Conservation (phyloP, 2,888 invertebrate species). For the Latrodectus hesperus region DNA sequence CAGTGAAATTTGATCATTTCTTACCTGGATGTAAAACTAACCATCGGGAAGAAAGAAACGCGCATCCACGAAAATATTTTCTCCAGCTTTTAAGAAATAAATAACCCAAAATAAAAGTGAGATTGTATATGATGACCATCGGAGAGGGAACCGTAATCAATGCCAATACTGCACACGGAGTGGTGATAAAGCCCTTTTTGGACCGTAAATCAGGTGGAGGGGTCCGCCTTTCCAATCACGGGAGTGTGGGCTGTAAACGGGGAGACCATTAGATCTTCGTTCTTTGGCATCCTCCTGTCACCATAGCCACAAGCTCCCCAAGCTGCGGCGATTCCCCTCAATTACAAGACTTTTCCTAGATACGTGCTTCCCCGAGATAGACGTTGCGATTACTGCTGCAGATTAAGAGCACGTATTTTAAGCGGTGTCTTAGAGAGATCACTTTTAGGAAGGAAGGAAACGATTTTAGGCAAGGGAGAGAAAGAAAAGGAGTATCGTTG, state of each 20-base stretch:
- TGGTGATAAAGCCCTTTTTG: conserved; percentile 65
- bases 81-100: conserved; percentile 24
- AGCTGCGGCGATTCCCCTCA: conserved; percentile 57
- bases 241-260: conserved; percentile 56
- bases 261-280: conserved; percentile 58
- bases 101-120: conserved; percentile 33
- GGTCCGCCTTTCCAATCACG: conserved; percentile 61
- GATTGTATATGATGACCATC: conserved; percentile 62
- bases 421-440: conserved; percentile 42
- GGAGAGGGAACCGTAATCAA: conserved; percentile 56
- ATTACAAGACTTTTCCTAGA: conserved; percentile 48
- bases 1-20: background rate
- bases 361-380: conserved; percentile 35
- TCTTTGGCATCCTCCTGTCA: conserved; percentile 53
- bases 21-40: background rate
- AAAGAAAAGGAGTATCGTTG: conserved; percentile 20
- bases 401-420: conserved; percentile 65
- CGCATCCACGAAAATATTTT: conserved; percentile 10
- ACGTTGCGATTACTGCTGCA: conserved; percentile 51
- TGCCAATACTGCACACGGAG: conserved; percentile 42
- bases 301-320: conserved; percentile 62
- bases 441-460: conserved; percentile 17
- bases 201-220: conserved; percentile 51
- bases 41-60: background rate
- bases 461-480: background rate